Conservation (phyloP, 2,113 vertebrate species). For the Passerina amoena region DNA sequence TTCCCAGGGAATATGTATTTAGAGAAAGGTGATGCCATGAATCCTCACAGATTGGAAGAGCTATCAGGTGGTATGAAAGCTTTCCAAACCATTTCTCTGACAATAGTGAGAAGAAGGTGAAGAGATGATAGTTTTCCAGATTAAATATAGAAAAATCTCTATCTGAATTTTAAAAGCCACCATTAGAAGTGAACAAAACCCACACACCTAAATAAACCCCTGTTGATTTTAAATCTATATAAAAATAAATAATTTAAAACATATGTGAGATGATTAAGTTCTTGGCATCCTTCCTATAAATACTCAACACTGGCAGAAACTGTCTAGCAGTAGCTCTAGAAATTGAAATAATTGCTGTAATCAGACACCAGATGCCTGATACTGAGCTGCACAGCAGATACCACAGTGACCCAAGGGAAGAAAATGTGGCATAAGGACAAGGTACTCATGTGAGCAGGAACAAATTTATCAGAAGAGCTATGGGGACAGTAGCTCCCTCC, state of each 20-base stretch:
- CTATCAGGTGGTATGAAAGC: background rate
- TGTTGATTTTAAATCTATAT: background rate
- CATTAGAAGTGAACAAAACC: background rate
- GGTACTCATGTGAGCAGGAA: background rate
- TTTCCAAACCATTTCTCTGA: background rate
- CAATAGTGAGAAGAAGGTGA: background rate
- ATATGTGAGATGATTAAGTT: background rate
- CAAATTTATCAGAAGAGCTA: background rate
- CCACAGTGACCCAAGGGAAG: background rate
- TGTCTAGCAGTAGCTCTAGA: background rate
- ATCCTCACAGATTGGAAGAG: background rate
- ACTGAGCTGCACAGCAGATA: background rate
- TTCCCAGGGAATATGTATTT: background rate
- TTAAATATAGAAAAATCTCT: background rate
- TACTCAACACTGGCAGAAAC: background rate
- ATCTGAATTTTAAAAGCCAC: background rate
- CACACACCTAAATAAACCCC: background rate
- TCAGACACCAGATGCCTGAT: constrained; percentile 5
- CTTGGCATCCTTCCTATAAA: background rate
- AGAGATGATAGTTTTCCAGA: background rate
- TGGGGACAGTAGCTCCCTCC: background rate
- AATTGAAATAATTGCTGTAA: constrained; percentile 29
- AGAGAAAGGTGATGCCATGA: background rate
- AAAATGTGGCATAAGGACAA: background rate
- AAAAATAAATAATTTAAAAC: background rate